Percentiles rank a stretch among this genome's conserved stretches.
These are phyloP conservation scores for Acestrorhynchus altus DNA, from an alignment of 2,797 vertebrate genomes.

Conservation along the genomic window DNA sequence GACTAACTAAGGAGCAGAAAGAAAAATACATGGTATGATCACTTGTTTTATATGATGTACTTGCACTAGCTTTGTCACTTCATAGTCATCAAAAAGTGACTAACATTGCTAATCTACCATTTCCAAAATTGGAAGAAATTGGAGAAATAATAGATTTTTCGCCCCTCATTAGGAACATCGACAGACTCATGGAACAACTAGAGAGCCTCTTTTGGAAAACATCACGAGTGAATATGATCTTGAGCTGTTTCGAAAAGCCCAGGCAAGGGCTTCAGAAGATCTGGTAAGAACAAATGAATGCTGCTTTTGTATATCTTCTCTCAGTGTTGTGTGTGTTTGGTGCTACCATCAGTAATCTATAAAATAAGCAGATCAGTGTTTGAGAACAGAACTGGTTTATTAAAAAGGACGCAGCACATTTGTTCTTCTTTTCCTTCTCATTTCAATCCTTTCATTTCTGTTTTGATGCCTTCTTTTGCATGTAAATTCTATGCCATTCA, in stretches of 20 bases:
- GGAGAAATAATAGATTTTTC: neutral
- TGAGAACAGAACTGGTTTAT: neutral
- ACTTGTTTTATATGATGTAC: neutral
- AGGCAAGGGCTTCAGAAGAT: constrained; percentile 88
- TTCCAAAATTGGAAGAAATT: neutral
- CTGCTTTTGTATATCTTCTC: neutral
- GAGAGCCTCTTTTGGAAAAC: constrained; percentile 89
- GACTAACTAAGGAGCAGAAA: constrained; percentile 95
- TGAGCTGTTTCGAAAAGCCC: constrained; percentile 88
- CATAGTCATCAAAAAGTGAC: neutral
- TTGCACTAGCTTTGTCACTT: neutral
- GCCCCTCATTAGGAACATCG: constrained; percentile 79
- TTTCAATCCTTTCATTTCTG: neutral
- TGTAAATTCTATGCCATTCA: no score
- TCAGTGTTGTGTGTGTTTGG: neutral
- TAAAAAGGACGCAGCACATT: neutral
- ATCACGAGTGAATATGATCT: constrained; percentile 90
- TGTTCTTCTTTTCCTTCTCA: neutral
- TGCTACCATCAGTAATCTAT: neutral
- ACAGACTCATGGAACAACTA: constrained; percentile 83
- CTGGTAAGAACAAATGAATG: constrained; percentile 76
- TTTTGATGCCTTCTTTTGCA: neutral
- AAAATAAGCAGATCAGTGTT: neutral
- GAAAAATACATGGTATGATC: constrained; percentile 92
- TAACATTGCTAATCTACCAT: no score